Percentiles rank a stretch among this genome's conserved stretches.
phyloP scores from a whole-genome alignment of 2,797 vertebrate genomes.

The Bufotes viridis region DNA sequence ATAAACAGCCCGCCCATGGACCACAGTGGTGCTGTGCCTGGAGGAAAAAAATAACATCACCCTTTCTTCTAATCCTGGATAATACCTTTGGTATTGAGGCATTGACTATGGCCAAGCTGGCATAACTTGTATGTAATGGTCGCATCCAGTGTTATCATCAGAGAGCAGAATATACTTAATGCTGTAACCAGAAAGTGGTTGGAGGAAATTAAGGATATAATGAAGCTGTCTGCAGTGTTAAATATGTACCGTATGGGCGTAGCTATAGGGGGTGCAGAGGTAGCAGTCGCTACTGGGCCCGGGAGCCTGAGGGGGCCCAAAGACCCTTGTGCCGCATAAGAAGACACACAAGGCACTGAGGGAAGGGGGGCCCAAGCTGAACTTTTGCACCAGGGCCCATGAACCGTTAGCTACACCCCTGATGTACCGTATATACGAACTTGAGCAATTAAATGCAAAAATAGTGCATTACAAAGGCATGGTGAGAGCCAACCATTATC shows the following conservation, averaged over 20 bases:
- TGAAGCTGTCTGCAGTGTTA: neutral
- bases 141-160: neutral
- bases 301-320: too few species aligned
- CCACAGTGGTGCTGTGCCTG: too few species aligned
- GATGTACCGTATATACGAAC: neutral
- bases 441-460: neutral
- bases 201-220: neutral
- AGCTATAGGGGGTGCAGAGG: too few species aligned
- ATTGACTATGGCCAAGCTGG: neutral
- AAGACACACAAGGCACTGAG: too few species aligned
- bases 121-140: neutral
- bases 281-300: too few species aligned
- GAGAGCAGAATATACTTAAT: neutral
- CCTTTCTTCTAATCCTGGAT: too few species aligned
- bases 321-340: too few species aligned
- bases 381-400: too few species aligned
- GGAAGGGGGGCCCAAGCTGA: too few species aligned
- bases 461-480: conserved; percentile 21
- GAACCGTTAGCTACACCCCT: too few species aligned
- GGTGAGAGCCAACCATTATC: neutral
- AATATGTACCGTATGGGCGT: neutral
- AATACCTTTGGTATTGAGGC: neutral
- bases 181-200: neutral
- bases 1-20: too few species aligned
- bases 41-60: too few species aligned